Conservation (phyloP, 1,140 invertebrate species). For the Drosophila ogumai region DNA sequence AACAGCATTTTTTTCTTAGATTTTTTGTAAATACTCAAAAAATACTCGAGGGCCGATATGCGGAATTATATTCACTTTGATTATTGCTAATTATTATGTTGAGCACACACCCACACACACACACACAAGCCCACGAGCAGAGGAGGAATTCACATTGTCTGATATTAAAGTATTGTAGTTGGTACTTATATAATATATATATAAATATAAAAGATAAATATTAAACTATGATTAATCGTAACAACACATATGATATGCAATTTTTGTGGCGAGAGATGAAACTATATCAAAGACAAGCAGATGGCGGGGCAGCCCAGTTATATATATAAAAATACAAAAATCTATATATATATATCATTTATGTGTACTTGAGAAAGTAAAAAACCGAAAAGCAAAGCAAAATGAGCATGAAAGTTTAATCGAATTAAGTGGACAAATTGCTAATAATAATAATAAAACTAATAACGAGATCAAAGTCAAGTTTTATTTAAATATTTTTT, state of each 20-base stretch:
- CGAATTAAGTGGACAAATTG: constrained; percentile 80
- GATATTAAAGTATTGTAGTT: constrained; percentile 82
- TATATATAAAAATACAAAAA: constrained; percentile 21
- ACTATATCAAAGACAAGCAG: constrained; percentile 66
- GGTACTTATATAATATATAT: constrained; percentile 66
- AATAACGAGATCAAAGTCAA: constrained; percentile 67
- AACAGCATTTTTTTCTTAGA: constrained; percentile 71
- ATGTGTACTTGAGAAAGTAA: constrained; percentile 76
- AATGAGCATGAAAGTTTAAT: constrained; percentile 70
- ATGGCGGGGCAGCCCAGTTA: constrained; percentile 41
- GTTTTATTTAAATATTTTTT: not conserved
- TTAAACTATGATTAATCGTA: constrained; percentile 57
- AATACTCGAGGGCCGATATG: constrained; percentile 14
- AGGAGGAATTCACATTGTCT: constrained; percentile 60
- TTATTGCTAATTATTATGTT: constrained; percentile 72
- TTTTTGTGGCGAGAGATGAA: constrained; percentile 62
- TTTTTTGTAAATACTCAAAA: constrained; percentile 82
- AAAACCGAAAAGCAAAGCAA: constrained; percentile 46
- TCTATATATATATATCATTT: constrained; percentile 57
- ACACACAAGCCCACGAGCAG: constrained; percentile 7
- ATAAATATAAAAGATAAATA: constrained; percentile 53
- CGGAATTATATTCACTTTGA: constrained; percentile 36
- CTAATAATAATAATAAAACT: constrained; percentile 69
- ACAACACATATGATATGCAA: constrained; percentile 44
- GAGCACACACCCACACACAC: constrained; percentile 17